Conservation (phyloP, 2,797 vertebrate genomes). For the Micrastur ruficollis region DNA sequence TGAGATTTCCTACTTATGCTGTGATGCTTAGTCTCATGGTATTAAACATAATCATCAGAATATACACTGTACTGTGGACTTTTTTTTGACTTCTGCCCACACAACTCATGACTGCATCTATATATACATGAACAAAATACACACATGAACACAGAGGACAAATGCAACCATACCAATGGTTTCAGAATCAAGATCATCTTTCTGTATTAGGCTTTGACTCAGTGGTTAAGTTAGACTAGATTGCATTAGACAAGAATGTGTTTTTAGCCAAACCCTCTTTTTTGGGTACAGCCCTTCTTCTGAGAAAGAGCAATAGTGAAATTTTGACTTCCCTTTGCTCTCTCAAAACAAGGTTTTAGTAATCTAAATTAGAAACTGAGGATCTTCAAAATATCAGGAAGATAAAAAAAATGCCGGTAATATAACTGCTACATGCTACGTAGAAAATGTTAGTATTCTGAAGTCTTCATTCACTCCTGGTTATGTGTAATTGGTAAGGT, state of each 20-base stretch:
- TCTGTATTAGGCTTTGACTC: background rate
- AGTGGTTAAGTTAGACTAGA: background rate
- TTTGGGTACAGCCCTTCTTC: background rate
- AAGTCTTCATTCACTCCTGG: background rate
- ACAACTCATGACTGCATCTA: background rate
- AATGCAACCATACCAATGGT: background rate
- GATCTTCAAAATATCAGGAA: background rate
- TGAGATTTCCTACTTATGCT: background rate
- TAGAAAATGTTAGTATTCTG: background rate
- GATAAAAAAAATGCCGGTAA: background rate
- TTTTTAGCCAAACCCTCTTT: background rate
- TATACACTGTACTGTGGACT: background rate
- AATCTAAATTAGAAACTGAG: background rate
- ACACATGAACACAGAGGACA: background rate
- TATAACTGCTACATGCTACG: accelerated
- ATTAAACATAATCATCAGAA: background rate
- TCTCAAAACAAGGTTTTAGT: background rate
- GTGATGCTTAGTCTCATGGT: background rate
- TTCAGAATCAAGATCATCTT: background rate
- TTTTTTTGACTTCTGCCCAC: background rate
- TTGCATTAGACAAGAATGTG: background rate
- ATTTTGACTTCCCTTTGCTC: background rate
- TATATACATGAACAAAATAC: background rate
- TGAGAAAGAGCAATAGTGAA: background rate
- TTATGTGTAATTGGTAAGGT: background rate